These are phyloP conservation scores for Leptoteleia sp. DNA, from an alignment of 1,140 invertebrate species.

Conservation along the genomic window DNA sequence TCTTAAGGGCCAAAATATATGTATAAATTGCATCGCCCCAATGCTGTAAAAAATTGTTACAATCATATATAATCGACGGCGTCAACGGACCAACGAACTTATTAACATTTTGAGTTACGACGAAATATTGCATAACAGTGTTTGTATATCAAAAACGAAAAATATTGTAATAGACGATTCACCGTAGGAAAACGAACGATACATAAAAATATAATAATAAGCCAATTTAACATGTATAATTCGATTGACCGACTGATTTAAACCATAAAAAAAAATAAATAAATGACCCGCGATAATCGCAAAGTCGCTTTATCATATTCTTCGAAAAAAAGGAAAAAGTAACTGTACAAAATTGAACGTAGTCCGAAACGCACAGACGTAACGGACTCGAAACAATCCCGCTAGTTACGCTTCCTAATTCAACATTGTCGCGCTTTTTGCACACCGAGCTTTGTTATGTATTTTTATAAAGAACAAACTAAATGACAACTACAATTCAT, in stretches of 20 bases:
- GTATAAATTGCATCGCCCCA: slow-evolving; percentile 6
- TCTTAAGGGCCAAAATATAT: no score
- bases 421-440: slow-evolving; percentile 72
- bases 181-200: not conserved
- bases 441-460: slow-evolving; percentile 78
- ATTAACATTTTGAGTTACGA: slow-evolving; percentile 7
- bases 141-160: slow-evolving; percentile 5
- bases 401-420: slow-evolving; percentile 74
- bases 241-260: slow-evolving; percentile 20
- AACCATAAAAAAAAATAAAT: no score
- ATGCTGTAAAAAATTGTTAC: slow-evolving; percentile 1
- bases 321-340: not conserved
- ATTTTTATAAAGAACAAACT: slow-evolving; percentile 78
- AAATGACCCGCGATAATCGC: not conserved
- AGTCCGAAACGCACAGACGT: not conserved
- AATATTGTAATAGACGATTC: slow-evolving; percentile 5
- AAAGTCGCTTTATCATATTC: not conserved
- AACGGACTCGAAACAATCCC: slow-evolving; percentile 54
- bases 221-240: slow-evolving; percentile 1
- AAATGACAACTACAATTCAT: slow-evolving; percentile 68
- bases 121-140: slow-evolving; percentile 9
- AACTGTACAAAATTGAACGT: slow-evolving; percentile 57
- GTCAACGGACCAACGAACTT: slow-evolving; percentile 15
- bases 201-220: not conserved
- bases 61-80: slow-evolving; percentile 6